Base-by-base conservation (phyloP, 2,888 invertebrate species). In the Eretmocerus hayati region DNA sequence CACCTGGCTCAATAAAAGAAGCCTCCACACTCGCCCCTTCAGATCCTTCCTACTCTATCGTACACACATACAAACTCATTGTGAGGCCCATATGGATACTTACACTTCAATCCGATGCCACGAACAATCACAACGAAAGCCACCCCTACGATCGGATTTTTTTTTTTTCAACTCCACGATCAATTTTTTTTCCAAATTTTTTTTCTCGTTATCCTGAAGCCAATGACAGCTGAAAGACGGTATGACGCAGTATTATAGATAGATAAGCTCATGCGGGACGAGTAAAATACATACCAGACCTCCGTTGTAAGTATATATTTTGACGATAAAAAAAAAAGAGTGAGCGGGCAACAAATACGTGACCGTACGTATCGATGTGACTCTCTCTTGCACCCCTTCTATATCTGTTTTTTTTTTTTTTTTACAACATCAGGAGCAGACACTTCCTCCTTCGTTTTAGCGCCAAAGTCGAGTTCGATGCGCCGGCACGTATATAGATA, bases 1-100 rank as follows among this genome's bases (percentile, higher is more conserved):
- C 69, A 68, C 62, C 68, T 68, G 69, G 66, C 59, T 62, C 62
- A 59, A 66, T 66, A 61, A 62, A 61, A 59, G 57, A 54, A 48
- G 18, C 46, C 52, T 51, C 52, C 20, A 42, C 32, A 3, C 23
- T 13, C 11, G 6, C 26, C 11, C 1, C 26, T 11, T 6, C 26
- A 6, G 26, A 26, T 11, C 26, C 26, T 6, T 26, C 26, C 11
- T 11, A 9, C 26, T 6, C 26, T 26, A 9, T 26, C 26, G 26
- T 26, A 26, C 26, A 11, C 26, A 26, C 26, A 26, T 11, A 26
- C 26, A 26, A 6, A 26, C 26, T 11, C 11, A 6, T 9, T 11
- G 26, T n/a, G n/a, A n/a, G n/a, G n/a, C n/a, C n/a, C n/a, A n/a
- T n/a, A n/a, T n/a, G n/a, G n/a, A 26, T 11, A 9, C 26, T 11